Evolutionary conservation across 2,113 vertebrate genomes (phyloP).

Genomic region (Plecotus auritus): DNA sequence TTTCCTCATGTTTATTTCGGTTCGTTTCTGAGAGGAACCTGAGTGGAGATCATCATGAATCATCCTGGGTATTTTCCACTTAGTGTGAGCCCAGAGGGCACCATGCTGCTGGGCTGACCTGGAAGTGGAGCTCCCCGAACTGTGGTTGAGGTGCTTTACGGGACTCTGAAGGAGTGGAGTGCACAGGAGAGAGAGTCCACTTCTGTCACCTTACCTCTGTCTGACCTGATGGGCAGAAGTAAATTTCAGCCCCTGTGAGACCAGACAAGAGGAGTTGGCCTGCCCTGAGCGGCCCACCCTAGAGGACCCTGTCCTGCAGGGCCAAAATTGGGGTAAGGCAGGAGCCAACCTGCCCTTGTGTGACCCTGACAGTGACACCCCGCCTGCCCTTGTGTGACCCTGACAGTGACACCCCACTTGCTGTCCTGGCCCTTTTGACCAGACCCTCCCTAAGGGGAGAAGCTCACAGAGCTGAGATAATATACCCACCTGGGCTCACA

Average conservation of each 20-base stretch:
- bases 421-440: background rate
- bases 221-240: background rate
- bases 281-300: background rate
- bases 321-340: background rate
- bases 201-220: background rate
- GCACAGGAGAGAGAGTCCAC: background rate
- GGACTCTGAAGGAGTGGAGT: background rate
- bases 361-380: background rate
- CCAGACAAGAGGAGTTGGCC: background rate
- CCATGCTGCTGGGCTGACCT: background rate
- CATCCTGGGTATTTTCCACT: background rate
- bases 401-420: background rate
- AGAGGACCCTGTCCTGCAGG: background rate
- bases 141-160: rapidly evolving
- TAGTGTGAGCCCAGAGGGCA: background rate
- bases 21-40: background rate
- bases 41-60: background rate
- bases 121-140: background rate
- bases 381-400: background rate
- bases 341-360: background rate
- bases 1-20: background rate
- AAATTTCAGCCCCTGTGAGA: background rate
- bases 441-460: background rate
- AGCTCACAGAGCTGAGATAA: background rate
- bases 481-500: background rate